Percentiles rank a stretch among this genome's conserved stretches.
phyloP scores from a whole-genome alignment of 2,888 invertebrate genomes.

The Tipula helvola region DNA sequence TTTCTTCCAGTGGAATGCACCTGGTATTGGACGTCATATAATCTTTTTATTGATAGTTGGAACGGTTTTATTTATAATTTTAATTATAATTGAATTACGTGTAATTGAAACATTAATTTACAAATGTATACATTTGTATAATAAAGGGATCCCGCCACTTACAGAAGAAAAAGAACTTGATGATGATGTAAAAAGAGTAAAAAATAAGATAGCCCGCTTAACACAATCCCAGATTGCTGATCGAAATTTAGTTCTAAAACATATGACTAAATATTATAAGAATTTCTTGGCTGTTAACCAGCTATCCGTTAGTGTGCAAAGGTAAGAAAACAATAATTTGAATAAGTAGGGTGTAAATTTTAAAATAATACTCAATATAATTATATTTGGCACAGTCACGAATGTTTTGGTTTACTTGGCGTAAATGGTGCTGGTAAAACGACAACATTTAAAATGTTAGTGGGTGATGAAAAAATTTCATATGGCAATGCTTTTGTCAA shows the following conservation, averaged over 20 bases:
- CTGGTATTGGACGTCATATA: conserved; percentile 59
- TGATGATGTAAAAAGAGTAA: conserved; percentile 45
- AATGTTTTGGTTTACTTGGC: conserved; percentile 72
- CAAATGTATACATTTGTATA: conserved; percentile 23
- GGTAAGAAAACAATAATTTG: conserved; percentile 24
- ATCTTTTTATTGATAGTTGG: conserved; percentile 45
- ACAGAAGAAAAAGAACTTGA: conserved; percentile 34
- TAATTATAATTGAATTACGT: conserved; percentile 48
- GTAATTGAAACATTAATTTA: conserved; percentile 18
- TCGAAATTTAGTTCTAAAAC: conserved; percentile 46
- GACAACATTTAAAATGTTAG: conserved; percentile 81
- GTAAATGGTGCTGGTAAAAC: conserved; percentile 84
- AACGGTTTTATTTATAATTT: conserved; percentile 43
- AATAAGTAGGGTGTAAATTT: not conserved
- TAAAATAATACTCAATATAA: conserved; percentile 31
- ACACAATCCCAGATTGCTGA: conserved; percentile 28
- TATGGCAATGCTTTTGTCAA: conserved; percentile 58
- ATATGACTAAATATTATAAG: conserved; percentile 64
- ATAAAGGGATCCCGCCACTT: conserved; percentile 24
- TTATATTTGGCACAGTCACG: conserved; percentile 35
- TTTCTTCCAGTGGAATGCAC: conserved; percentile 51
- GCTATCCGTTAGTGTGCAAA: conserved; percentile 42
- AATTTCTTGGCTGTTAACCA: conserved; percentile 67
- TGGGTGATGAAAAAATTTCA: conserved; percentile 63
- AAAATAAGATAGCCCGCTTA: conserved; percentile 35